Conservation (phyloP, 2,113 vertebrate species). For the Neopipo cinnamomea region DNA sequence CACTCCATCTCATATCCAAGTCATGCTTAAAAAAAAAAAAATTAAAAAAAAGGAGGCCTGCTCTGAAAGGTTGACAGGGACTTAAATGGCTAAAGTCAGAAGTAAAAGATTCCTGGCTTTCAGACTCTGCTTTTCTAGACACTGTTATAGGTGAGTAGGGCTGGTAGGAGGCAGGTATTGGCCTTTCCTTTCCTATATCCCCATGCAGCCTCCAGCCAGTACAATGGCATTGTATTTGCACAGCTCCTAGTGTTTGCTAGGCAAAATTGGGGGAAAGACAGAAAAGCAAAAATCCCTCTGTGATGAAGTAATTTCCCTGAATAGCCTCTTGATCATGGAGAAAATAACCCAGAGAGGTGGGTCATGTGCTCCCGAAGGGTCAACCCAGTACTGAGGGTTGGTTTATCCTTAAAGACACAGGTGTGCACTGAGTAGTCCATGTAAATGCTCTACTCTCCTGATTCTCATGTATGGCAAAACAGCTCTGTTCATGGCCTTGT, state of each 20-base stretch:
- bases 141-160: neutral
- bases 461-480: neutral
- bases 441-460: fast-evolving
- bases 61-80: neutral
- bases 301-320: neutral
- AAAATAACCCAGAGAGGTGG: neutral
- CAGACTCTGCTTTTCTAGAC: neutral
- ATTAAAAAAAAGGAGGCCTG: fast-evolving
- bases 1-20: neutral
- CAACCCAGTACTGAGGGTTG: neutral
- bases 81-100: neutral
- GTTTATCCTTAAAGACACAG: neutral
- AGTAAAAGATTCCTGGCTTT: neutral
- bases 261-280: neutral
- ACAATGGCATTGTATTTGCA: neutral
- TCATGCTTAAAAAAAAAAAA: neutral
- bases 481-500: neutral
- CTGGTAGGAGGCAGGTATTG: neutral
- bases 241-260: neutral
- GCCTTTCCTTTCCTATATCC: neutral
- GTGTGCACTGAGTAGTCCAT: neutral
- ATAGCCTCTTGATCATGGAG: neutral
- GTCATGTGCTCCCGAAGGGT: fast-evolving
- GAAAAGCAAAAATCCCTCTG: neutral
- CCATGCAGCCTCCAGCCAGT: neutral